Percentiles rank a stretch among this genome's conserved stretches.
Evolutionary conservation across 2,113 vertebrate genomes (phyloP).

Genomic region (Gadus chalcogrammus): DNA sequence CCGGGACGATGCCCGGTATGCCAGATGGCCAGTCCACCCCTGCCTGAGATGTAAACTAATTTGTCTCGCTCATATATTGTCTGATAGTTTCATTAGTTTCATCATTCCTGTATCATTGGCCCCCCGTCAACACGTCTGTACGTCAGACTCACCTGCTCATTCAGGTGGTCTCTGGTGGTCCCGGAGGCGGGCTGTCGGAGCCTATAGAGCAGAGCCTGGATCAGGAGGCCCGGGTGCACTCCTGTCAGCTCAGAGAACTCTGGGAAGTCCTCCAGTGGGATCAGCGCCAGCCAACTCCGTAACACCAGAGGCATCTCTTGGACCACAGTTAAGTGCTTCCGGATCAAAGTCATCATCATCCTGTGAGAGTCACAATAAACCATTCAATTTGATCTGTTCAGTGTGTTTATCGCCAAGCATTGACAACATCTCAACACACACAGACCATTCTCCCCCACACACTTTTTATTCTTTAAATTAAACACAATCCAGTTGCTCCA

Average conservation of each 20-base stretch:
- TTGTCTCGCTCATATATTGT: no score
- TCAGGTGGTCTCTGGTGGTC: no score
- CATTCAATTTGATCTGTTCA: neutral
- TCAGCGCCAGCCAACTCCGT: constrained; percentile 60
- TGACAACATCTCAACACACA: no score
- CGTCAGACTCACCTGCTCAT: neutral
- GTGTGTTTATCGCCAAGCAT: no score
- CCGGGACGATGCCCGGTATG: no score
- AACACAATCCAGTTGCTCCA: neutral
- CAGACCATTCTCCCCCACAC: no score
- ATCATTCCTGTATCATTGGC: neutral
- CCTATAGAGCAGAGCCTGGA: constrained; percentile 64
- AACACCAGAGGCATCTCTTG: constrained; percentile 50
- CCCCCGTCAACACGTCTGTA: no score
- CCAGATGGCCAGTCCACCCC: no score
- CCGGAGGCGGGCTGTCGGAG: constrained; percentile 20
- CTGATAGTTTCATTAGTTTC: no score
- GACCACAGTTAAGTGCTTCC: neutral
- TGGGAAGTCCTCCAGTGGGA: constrained; percentile 55
- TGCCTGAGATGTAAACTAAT: no score
- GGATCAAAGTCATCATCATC: constrained; percentile 43
- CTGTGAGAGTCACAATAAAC: constrained; percentile 35
- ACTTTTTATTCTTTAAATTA: no score
- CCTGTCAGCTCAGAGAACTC: constrained; percentile 26
- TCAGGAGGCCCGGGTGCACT: constrained; percentile 42